Evolutionary conservation across 2,888 invertebrate species (phyloP).

Genomic region (Drosophila koepferae): DNA sequence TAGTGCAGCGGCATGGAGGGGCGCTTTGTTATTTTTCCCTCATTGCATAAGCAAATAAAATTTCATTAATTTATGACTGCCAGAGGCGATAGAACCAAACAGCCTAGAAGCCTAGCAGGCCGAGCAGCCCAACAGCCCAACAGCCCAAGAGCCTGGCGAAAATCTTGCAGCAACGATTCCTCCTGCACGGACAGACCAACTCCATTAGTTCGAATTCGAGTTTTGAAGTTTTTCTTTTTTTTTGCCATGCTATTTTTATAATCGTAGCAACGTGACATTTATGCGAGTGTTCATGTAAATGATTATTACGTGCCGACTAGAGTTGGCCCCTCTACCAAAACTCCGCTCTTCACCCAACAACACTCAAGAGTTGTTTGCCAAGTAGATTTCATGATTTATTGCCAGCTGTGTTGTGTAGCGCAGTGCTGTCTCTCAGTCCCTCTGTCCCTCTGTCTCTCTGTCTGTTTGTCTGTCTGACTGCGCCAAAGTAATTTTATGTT

Average conservation of each 20-base stretch:
- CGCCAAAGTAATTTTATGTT: constrained; percentile 79
- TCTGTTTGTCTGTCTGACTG: constrained; percentile 49
- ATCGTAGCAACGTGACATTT: constrained; percentile 80
- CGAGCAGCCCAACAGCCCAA: too few species aligned
- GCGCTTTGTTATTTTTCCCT: constrained; percentile 58
- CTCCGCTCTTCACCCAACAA: constrained; percentile 3
- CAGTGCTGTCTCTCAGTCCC: constrained; percentile 24
- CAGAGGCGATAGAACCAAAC: constrained; percentile 50
- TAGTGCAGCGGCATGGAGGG: constrained; percentile 8
- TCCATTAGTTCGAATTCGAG: constrained; percentile 67
- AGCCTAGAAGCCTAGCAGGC: not conserved
- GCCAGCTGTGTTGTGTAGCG: constrained; percentile 45
- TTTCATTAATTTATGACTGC: constrained; percentile 81
- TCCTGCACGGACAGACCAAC: constrained; percentile 30
- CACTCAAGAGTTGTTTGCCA: constrained; percentile 58
- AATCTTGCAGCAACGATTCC: constrained; percentile 1
- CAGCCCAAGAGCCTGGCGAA: not conserved
- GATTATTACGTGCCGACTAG: constrained; percentile 79
- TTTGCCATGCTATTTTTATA: constrained; percentile 75
- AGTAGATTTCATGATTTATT: constrained; percentile 79
- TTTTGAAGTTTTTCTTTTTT: constrained; percentile 34
- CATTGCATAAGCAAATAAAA: constrained; percentile 81
- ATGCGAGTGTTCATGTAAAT: constrained; percentile 82
- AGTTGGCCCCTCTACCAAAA: not conserved
- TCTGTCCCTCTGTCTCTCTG: constrained; percentile 23